A percentile compares a stretch with the other conserved stretches of the same genome.
Evolutionary conservation across 1,140 invertebrate genomes (phyloP).

Genomic region (Trichonephila clavipes): DNA sequence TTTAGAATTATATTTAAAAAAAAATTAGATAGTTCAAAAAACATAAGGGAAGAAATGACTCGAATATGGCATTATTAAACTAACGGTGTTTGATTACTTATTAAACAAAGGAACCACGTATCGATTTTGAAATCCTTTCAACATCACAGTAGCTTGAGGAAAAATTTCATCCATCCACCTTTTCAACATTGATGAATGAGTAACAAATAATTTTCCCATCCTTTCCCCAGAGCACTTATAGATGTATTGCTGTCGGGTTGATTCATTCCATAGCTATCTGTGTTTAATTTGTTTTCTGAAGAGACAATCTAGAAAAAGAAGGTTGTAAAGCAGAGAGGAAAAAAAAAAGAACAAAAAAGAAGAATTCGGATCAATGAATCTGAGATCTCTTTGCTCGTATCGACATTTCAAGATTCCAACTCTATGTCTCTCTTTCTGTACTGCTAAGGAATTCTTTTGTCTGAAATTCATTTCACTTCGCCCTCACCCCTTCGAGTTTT

Average conservation of each 20-base stretch:
- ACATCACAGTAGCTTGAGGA: neutral
- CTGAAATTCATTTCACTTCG: constrained; percentile 15
- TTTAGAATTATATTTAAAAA: too few relatives aligned
- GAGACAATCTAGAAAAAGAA: constrained; percentile 10
- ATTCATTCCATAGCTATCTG: constrained; percentile 31
- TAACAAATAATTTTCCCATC: constrained; percentile 40
- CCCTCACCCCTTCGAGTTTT: neutral
- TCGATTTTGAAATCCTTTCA: neutral
- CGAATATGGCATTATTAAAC: too few relatives aligned
- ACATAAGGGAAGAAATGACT: too few relatives aligned
- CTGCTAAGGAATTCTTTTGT: constrained; percentile 31
- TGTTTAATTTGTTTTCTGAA: constrained; percentile 44
- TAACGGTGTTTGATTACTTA: neutral
- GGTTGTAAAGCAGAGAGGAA: neutral
- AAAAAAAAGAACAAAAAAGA: neutral
- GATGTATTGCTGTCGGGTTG: constrained; percentile 6
- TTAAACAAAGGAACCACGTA: neutral
- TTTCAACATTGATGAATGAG: constrained; percentile 18
- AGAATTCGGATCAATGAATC: constrained; percentile 3
- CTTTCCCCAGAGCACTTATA: neutral
- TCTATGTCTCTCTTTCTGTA: neutral
- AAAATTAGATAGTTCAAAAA: too few relatives aligned
- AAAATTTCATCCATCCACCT: neutral
- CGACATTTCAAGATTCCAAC: constrained; percentile 32
- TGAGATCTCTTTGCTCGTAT: constrained; percentile 30